Conservation (phyloP, 2,888 invertebrate genomes). For the Ligdia adustata region DNA sequence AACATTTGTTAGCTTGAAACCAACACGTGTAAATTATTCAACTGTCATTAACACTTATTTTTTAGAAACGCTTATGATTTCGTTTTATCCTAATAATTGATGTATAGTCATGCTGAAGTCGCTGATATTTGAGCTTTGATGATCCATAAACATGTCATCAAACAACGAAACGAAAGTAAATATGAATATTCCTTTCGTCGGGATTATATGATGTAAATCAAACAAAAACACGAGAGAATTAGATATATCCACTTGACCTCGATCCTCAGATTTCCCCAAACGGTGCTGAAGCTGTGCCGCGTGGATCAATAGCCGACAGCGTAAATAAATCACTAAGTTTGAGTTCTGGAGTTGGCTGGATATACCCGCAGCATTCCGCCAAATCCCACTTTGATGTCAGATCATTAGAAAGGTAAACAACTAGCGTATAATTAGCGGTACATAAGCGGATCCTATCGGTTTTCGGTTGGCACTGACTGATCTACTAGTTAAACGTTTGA, state of each 20-base stretch:
- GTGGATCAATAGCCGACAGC: constrained; percentile 71
- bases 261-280: constrained; percentile 63
- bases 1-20: constrained; percentile 45
- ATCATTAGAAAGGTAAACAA: constrained; percentile 70
- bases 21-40: constrained; percentile 55
- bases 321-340: constrained; percentile 78
- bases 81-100: constrained; percentile 30
- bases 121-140: constrained; percentile 17
- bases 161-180: constrained; percentile 31
- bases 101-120: constrained; percentile 19
- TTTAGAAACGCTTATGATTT: constrained; percentile 9
- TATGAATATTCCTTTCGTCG: constrained; percentile 39
- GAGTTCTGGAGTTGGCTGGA: constrained; percentile 42
- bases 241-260: constrained; percentile 69
- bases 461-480: constrained; percentile 58
- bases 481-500: constrained; percentile 62
- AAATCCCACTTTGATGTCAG: constrained; percentile 62
- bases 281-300: constrained; percentile 58
- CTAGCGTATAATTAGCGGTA: constrained; percentile 67
- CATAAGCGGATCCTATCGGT: constrained; percentile 61
- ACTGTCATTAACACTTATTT: constrained; percentile 39
- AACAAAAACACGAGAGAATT: constrained; percentile 64
- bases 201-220: constrained; percentile 61
- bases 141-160: constrained; percentile 29
- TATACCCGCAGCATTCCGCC: constrained; percentile 37